Percentiles rank a stretch among this genome's conserved stretches.
phyloP scores from a whole-genome alignment of 2,797 vertebrate species.

The Hirundo rustica region DNA sequence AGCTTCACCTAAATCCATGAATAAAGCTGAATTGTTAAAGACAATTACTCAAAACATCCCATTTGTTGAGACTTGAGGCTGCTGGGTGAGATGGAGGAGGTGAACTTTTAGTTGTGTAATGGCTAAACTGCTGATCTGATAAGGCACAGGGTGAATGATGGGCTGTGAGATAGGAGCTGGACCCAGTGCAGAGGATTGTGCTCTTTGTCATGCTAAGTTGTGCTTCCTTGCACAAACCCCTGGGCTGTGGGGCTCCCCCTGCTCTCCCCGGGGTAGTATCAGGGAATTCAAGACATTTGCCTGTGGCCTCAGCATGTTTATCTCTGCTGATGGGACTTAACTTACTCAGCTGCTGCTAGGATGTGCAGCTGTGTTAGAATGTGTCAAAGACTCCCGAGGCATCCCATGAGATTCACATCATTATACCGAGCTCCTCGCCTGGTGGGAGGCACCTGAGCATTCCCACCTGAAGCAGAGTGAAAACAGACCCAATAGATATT shows the following conservation, averaged over 20 bases:
- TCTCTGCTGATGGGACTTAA: not conserved
- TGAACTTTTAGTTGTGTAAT: not conserved
- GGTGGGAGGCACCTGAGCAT: not conserved
- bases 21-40: too few relatives aligned
- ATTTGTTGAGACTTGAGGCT: not conserved
- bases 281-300: not conserved
- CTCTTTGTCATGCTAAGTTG: not conserved
- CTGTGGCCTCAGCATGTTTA: not conserved
- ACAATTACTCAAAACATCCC: not conserved
- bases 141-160: not conserved
- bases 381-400: not conserved
- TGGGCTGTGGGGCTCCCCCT: not conserved
- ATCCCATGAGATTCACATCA: not conserved
- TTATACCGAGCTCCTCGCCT: accelerated
- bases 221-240: not conserved
- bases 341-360: not conserved
- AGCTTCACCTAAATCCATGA: not conserved
- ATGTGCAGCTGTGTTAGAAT: not conserved
- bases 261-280: accelerated
- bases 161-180: not conserved
- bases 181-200: not conserved
- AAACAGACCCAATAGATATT: not conserved
- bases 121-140: not conserved
- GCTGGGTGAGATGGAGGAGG: not conserved
- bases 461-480: not conserved